Evolutionary conservation across 2,113 vertebrate species (phyloP).

Genomic region (Verasper variegatus): DNA sequence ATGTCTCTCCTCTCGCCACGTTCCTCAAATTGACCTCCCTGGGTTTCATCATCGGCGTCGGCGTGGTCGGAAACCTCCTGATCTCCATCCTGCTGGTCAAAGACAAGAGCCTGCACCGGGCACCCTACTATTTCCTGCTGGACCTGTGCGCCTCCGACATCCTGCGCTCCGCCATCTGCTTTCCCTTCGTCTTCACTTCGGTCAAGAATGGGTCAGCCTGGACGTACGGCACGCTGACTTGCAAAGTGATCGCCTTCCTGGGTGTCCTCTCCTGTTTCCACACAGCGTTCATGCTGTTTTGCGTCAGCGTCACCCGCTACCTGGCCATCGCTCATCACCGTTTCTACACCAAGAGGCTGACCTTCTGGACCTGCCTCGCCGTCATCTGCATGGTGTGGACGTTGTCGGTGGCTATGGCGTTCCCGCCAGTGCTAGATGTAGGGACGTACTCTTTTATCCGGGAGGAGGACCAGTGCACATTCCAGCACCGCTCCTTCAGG

Average conservation of each 20-base stretch:
- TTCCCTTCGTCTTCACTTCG: conserved; percentile 99
- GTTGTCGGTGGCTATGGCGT: conserved; percentile 98
- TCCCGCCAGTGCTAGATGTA: conserved; percentile 97
- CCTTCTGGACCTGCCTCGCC: conserved; percentile 98
- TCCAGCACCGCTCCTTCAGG: conserved; percentile 98
- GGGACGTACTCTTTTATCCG: conserved; percentile 98
- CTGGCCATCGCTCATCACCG: conserved; percentile 98
- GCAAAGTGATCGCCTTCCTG: conserved; percentile 99
- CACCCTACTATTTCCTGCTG: conserved; percentile 98
- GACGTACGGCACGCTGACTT: conserved; percentile 98
- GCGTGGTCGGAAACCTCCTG: conserved; percentile 99
- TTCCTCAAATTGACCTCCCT: conserved; percentile 99
- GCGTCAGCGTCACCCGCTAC: conserved; percentile 98
- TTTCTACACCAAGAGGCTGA: conserved; percentile 98
- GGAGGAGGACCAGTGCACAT: conserved; percentile 99
- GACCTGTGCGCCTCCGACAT: conserved; percentile 99
- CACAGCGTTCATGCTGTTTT: conserved; percentile 99
- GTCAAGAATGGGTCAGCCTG: conserved; percentile 98
- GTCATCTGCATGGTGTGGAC: conserved; percentile 99
- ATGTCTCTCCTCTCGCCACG: conserved; percentile 98
- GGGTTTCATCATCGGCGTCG: conserved; percentile 99
- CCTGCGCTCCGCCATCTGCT: conserved; percentile 98
- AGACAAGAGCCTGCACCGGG: conserved; percentile 99
- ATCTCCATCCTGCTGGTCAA: conserved; percentile 99
- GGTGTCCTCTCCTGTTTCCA: conserved; percentile 99